phyloP scores from a whole-genome alignment of 2,888 invertebrate genomes.

The Carcina quercana region DNA sequence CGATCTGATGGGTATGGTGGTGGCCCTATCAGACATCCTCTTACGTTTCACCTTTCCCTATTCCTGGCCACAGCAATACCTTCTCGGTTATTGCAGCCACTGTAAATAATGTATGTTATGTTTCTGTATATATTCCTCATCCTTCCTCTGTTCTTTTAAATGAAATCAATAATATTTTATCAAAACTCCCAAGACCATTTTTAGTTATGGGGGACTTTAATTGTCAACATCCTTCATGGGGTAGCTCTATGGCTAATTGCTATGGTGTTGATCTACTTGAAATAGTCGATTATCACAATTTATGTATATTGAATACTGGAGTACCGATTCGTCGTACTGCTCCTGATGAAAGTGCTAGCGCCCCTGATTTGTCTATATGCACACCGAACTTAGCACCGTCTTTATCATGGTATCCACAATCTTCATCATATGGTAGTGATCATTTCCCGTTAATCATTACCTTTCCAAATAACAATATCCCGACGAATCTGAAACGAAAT shows the following conservation, averaged over 20 bases:
- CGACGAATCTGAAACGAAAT: not conserved
- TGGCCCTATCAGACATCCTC: not conserved
- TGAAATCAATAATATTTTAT: not conserved
- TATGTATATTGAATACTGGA: slow-evolving; percentile 1
- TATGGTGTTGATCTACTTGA: not conserved
- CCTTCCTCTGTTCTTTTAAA: not conserved
- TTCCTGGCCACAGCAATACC: not conserved
- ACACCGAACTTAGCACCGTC: slow-evolving; percentile 1
- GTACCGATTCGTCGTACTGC: not conserved
- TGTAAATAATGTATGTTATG: not conserved
- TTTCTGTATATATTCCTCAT: not conserved
- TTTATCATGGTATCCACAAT: slow-evolving; percentile 1
- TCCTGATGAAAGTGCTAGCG: not conserved
- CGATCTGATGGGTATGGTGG: slow-evolving; percentile 3
- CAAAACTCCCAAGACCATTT: not conserved
- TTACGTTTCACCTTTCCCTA: not conserved
- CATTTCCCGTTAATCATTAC: slow-evolving; percentile 4
- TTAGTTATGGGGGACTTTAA: slow-evolving; percentile 1
- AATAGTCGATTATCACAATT: not conserved
- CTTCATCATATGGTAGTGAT: slow-evolving; percentile 1
- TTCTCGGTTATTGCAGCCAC: slow-evolving; percentile 1
- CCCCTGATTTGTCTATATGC: slow-evolving; percentile 3
- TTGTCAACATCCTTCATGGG: slow-evolving; percentile 1
- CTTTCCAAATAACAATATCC: not conserved
- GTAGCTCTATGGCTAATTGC: not conserved